These are phyloP conservation scores for Lerista edwardsae DNA, from an alignment of 2,797 vertebrate genomes.

Conservation along the genomic window DNA sequence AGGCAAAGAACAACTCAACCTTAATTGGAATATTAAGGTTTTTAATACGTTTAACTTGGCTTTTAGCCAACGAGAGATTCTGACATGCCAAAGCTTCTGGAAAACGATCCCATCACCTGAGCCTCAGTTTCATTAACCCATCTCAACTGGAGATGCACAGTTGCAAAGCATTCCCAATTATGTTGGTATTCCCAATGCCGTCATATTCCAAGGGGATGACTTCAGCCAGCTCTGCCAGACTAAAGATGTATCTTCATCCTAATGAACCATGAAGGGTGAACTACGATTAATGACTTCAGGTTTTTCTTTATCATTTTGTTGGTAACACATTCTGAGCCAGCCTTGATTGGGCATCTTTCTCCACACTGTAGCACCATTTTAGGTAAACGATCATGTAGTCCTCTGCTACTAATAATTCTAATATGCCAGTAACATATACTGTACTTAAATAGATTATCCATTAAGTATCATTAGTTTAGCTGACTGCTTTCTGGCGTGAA, in stretches of 20 bases:
- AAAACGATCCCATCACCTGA: background rate
- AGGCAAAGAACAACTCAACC: too few species aligned
- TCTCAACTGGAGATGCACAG: background rate
- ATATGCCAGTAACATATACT: conserved; percentile 97
- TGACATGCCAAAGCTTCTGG: too few species aligned
- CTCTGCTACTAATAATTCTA: conserved; percentile 96
- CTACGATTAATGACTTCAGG: conserved; percentile 95
- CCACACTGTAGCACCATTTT: conserved; percentile 94
- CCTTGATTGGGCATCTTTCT: conserved; percentile 96
- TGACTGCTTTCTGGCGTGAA: conserved; percentile 98
- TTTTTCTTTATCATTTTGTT: conserved; percentile 98
- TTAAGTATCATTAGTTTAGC: conserved; percentile 97
- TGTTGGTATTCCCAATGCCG: too few species aligned
- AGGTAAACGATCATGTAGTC: conserved; percentile 99
- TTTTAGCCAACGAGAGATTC: too few species aligned
- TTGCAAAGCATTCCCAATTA: background rate
- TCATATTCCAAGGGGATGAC: conserved; percentile 98
- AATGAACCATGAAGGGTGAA: conserved; percentile 99
- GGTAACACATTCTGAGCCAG: conserved; percentile 97
- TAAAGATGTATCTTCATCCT: conserved; percentile 95
- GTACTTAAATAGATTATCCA: conserved; percentile 99
- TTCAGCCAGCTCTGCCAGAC: conserved; percentile 90
- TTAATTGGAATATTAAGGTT: too few species aligned
- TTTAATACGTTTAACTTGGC: too few species aligned
- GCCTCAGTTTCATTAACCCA: background rate